These are phyloP conservation scores for Papio anubis DNA, from an alignment of 2,113 vertebrate genomes.

Conservation along the genomic window DNA sequence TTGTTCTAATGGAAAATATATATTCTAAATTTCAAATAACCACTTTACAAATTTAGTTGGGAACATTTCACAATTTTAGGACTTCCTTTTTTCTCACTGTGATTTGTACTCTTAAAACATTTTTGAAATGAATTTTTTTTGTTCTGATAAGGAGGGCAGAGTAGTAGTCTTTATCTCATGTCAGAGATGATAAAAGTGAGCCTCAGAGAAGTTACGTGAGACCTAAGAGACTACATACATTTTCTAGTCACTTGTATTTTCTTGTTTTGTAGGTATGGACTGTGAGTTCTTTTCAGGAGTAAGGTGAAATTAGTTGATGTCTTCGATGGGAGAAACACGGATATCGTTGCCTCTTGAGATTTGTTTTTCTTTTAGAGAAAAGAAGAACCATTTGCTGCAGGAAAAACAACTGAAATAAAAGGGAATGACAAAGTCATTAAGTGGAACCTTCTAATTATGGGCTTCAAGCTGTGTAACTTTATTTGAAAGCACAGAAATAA, in stretches of 20 bases:
- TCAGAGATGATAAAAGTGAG: not conserved
- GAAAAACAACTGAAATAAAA: constrained; percentile 15
- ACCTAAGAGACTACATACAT: not conserved
- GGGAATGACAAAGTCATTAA: not conserved
- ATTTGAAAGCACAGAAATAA: not conserved
- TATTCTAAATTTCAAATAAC: constrained; percentile 15
- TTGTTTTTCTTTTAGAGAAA: constrained; percentile 36
- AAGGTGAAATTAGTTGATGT: not conserved
- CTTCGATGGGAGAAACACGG: not conserved
- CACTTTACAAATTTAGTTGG: constrained; percentile 14
- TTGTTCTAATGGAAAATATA: not conserved
- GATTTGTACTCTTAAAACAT: not conserved
- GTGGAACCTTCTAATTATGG: not conserved
- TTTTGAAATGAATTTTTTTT: not conserved
- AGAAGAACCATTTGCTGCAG: not conserved
- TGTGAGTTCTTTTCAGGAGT: not conserved
- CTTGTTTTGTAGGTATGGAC: not conserved
- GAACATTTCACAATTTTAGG: not conserved
- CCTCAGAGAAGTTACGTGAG: not conserved
- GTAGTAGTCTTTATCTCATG: not conserved
- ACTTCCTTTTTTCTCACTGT: not conserved
- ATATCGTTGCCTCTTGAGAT: not conserved
- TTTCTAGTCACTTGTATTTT: not conserved
- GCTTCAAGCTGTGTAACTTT: not conserved
- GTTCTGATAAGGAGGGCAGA: not conserved